Base-by-base conservation (phyloP, 2,888 invertebrate species). In the Mythimna albipuncta region DNA sequence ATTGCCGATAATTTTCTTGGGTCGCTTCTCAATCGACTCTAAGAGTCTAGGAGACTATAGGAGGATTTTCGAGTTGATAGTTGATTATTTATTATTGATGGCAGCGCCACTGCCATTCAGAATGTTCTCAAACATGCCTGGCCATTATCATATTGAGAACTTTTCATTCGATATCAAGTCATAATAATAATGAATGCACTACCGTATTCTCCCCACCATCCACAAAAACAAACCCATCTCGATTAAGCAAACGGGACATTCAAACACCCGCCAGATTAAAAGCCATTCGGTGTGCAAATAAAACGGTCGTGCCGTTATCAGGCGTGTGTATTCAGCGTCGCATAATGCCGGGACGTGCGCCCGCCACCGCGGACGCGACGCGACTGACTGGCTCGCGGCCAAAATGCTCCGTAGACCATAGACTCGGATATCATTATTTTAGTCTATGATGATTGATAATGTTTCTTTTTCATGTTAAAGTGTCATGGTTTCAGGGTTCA, bases 381-480 rank as follows among this genome's bases (percentile, higher is more conserved):
- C 69, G 58, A 82, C 80, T 87, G 74, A 81, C 78, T 87, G 86
- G 89, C 89, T 64, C 52, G 35, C 50, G 50, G 86, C 84, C 86
- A 88, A 81, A 55, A 54, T 38, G 47, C 26, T 67, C 64, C 69
- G 68, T 59, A 79, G 79, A 65, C 76, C 71, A 75, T 76, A 84
- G 78, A 67, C 75, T 38, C 64, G 65, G 64, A 52, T 78, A 82
- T 85, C 65, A 81, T 83, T n/a, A n/a, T n/a, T n/a, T 84, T 75
- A 78, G 81, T 85, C 82, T 83, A 80, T 85, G 79, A 74, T 70
- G 61, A 63, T 76, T 59, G 69, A 55, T 62, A 35, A 77, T 68
- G 69, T 80, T 81, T 69, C 55, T 85, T 77, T 38, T 59, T 59
- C 13, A 21, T 11, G 11, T n/a, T 16, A 11, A 19, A 10, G 58